A percentile compares a stretch with the other conserved stretches of the same genome.
phyloP scores from a whole-genome alignment of 2,113 vertebrate genomes.

The Atlantisia rogersi region DNA sequence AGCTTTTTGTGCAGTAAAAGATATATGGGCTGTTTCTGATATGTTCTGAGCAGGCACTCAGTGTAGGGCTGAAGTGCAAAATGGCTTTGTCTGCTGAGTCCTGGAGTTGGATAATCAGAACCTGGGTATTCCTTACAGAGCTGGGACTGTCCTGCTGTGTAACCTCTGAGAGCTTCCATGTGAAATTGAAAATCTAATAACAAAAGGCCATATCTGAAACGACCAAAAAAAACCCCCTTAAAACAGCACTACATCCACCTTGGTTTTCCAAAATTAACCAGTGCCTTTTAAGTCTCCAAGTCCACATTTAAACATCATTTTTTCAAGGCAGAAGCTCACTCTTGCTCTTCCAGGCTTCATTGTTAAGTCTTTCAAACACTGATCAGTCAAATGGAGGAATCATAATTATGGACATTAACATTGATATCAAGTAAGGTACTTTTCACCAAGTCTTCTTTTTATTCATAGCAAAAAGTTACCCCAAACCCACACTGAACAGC shows the following conservation, averaged over 20 bases:
- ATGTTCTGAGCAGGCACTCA: neutral
- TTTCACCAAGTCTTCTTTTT: neutral
- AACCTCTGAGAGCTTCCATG: neutral
- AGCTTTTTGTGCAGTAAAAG: neutral
- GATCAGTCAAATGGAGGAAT: neutral
- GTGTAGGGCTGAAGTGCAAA: neutral
- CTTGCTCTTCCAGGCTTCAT: neutral
- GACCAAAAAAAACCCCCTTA: neutral
- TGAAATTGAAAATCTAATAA: neutral
- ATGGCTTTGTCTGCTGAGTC: neutral
- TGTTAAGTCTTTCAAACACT: neutral
- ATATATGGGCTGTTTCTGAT: neutral
- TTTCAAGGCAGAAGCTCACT: neutral
- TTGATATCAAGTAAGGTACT: neutral
- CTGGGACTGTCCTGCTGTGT: neutral
- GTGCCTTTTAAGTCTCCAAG: neutral
- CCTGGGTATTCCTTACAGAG: neutral
- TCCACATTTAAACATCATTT: neutral
- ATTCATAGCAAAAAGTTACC: neutral
- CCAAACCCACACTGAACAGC: neutral
- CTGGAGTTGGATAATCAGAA: neutral
- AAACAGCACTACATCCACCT: accelerated
- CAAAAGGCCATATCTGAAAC: neutral
- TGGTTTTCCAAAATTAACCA: neutral
- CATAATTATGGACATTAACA: accelerated